A percentile compares a stretch with the other conserved stretches of the same genome.
Evolutionary conservation across 2,888 invertebrate species (phyloP).

Genomic region (Luffia ferchaultella): DNA sequence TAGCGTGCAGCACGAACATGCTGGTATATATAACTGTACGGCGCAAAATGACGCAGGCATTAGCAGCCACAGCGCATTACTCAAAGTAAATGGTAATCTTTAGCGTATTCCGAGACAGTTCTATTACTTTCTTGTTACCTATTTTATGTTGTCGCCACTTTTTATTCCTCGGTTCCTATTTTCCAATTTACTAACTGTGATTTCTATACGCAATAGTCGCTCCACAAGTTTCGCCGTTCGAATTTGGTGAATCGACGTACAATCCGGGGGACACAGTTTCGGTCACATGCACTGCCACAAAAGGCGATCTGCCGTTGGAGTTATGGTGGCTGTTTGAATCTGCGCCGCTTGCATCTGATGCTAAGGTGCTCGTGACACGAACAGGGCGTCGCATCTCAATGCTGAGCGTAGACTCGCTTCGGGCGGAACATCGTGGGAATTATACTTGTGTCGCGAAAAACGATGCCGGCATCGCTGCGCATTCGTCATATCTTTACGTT

Average conservation of each 20-base stretch:
- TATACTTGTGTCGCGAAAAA: slow-evolving; percentile 64
- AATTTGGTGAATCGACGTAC: slow-evolving; percentile 68
- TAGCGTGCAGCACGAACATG: slow-evolving; percentile 65
- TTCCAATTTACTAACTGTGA: background rate
- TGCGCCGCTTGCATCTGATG: slow-evolving; percentile 29
- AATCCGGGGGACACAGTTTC: slow-evolving; percentile 70
- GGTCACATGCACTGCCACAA: slow-evolving; percentile 71
- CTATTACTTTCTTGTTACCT: slow-evolving; percentile 12
- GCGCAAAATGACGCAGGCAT: slow-evolving; percentile 73
- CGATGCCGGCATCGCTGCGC: slow-evolving; percentile 46
- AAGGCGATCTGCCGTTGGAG: slow-evolving; percentile 75
- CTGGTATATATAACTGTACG: slow-evolving; percentile 70
- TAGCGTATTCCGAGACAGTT: slow-evolving; percentile 9
- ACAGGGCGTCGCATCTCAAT: slow-evolving; percentile 58
- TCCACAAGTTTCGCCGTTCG: slow-evolving; percentile 70
- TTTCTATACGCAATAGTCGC: slow-evolving; percentile 51
- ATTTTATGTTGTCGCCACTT: background rate
- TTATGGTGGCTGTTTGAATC: slow-evolving; percentile 69
- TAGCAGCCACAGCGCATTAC: slow-evolving; percentile 68
- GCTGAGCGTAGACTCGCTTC: slow-evolving; percentile 58
- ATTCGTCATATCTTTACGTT: slow-evolving; percentile 47
- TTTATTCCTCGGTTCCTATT: background rate
- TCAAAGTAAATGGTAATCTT: slow-evolving; percentile 73
- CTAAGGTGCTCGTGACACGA: slow-evolving; percentile 51
- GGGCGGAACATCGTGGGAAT: slow-evolving; percentile 54